Evolutionary conservation across 1,140 invertebrate genomes (phyloP), one percentile per base, ranked within the genome.

Genomic region (Luehdorfia chinensis): DNA sequence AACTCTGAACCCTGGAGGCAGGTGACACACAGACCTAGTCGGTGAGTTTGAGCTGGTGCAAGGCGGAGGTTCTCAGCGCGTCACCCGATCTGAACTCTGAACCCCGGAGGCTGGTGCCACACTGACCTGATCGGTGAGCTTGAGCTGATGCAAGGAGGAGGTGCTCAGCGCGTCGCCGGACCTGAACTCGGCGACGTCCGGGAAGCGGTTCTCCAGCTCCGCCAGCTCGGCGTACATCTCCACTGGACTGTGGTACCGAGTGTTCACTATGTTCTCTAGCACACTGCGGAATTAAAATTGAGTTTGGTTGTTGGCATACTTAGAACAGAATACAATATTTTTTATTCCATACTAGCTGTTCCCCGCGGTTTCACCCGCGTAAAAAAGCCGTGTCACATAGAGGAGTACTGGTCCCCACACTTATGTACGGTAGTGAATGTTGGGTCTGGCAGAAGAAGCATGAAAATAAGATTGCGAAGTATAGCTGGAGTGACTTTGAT

Each of bases 11-110:
- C n/a, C n/a, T n/a, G n/a, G n/a, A n/a, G n/a, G n/a, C n/a, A n/a
- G n/a, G n/a, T n/a, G n/a, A n/a, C n/a, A n/a, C n/a, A 55, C 44
- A 47, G 45, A 92, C 91, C 73, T 90, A 63, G 50, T 91, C 73
- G 2, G 90, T 91, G 8, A 94, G 78, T 78, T 91, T 91, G 11
- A 94, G 74, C 28, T 89, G 90, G 57, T 90, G 90, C 43, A 94
- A 88, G 2, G 77, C 68, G 66, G 90, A 87, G 12, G 89, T 91
- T 50, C 89, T 70, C 18, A 89, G 76, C 59, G 89, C 90, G 66
- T 93, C 90, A 4, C 90, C 89, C 34, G 88, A 80, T 47, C 89
- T 57, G 70, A 93, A 92, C 79, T 92, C 89, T 1, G 91, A n/a
- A n/a, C n/a, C n/a, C n/a, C n/a, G n/a, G n/a, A n/a, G n/a, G n/a